phyloP scores from a whole-genome alignment of 1,140 invertebrate genomes.

The Trachelipus rathkii region DNA sequence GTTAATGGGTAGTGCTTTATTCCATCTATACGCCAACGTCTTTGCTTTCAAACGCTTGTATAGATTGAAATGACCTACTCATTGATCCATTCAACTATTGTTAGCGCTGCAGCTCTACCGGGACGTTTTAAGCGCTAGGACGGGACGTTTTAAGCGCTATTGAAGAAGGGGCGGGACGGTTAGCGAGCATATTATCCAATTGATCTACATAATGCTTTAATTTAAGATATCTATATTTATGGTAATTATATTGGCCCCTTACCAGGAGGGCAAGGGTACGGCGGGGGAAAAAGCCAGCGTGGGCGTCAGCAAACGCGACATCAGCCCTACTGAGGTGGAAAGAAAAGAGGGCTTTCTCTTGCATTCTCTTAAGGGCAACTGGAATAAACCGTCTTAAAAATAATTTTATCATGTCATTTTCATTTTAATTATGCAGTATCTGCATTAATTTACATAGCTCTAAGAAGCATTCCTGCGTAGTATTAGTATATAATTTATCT shows the following conservation, averaged over 20 bases:
- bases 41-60: no score
- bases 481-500: conserved; percentile 2
- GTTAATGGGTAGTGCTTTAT: no score
- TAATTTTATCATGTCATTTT: conserved; percentile 1
- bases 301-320: conserved; percentile 29
- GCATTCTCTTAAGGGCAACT: neutral
- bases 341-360: neutral
- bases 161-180: neutral
- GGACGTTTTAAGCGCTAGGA: no score
- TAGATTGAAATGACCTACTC: no score
- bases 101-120: neutral
- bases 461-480: conserved; percentile 2
- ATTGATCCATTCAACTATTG: no score
- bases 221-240: conserved; percentile 26
- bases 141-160: no score
- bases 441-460: conserved; percentile 1
- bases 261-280: conserved; percentile 35
- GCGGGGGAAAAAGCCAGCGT: conserved; percentile 33
- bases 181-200: conserved; percentile 9
- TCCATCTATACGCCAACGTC: no score
- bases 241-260: conserved; percentile 32
- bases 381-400: neutral
- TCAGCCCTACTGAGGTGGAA: conserved; percentile 30
- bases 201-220: neutral
- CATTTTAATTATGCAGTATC: conserved; percentile 12